Conservation (phyloP, 1,140 invertebrate genomes). For the Calephelis nemesis region DNA sequence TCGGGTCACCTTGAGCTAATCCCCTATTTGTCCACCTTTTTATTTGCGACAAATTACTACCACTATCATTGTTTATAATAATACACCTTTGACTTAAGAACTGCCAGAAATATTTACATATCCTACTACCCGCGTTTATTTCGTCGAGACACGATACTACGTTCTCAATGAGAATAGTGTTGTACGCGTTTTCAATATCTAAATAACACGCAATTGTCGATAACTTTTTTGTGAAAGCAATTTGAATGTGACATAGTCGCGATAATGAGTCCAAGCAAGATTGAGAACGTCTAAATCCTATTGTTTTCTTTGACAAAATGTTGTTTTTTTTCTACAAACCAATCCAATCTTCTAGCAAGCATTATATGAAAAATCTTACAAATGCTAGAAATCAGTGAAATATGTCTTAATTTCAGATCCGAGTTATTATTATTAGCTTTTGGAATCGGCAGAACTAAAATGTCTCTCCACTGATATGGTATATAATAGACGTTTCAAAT, state of each 20-base stretch:
- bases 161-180: not conserved
- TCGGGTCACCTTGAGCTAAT: slow-evolving; percentile 20
- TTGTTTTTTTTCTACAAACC: not conserved
- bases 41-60: not conserved
- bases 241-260: not conserved
- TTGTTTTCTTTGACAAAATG: not conserved
- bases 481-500: not conserved
- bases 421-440: not conserved
- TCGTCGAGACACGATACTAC: not conserved
- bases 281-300: not conserved
- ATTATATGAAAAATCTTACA: not conserved
- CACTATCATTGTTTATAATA: not conserved
- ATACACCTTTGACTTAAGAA: slow-evolving; percentile 24
- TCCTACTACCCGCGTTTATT: not conserved
- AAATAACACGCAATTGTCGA: not conserved
- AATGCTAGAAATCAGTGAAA: not conserved
- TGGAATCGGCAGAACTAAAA: not conserved
- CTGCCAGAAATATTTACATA: slow-evolving; percentile 32
- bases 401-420: not conserved
- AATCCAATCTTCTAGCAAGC: not conserved
- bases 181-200: slow-evolving; percentile 1
- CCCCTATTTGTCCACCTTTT: slow-evolving; percentile 15
- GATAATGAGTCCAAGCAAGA: not conserved
- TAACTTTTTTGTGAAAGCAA: not conserved
- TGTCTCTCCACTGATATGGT: not conserved